Conservation (phyloP, 2,113 vertebrate genomes). For the Brachyhypopomus occidentalis region DNA sequence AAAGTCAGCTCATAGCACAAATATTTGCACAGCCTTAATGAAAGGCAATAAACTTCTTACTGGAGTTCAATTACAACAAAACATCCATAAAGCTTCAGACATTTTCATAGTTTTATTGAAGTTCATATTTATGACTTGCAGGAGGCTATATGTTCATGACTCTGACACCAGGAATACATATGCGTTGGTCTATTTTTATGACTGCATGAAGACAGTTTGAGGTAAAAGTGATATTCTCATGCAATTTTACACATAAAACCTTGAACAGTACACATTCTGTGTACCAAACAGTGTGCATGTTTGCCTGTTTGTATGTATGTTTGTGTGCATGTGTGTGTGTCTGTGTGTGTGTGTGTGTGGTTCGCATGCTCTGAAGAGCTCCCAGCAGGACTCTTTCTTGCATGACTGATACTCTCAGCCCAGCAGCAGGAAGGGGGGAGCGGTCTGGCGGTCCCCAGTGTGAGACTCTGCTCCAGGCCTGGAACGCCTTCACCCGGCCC, state of each 20-base stretch:
- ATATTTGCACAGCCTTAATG: too few species aligned
- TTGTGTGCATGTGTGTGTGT: constrained; percentile 26
- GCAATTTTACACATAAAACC: constrained; percentile 23
- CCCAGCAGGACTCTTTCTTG: constrained; percentile 54
- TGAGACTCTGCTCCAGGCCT: constrained; percentile 61
- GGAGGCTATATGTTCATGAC: too few species aligned
- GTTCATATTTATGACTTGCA: too few species aligned
- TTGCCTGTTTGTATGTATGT: neutral
- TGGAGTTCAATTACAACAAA: neutral
- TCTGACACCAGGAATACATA: too few species aligned
- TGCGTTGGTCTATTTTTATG: too few species aligned
- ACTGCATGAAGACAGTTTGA: neutral
- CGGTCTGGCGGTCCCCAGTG: constrained; percentile 57
- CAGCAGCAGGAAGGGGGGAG: constrained; percentile 50
- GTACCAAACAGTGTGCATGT: neutral
- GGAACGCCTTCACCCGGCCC: constrained; percentile 57
- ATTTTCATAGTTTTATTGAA: too few species aligned
- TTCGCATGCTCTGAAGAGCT: constrained; percentile 55
- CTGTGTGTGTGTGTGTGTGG: constrained; percentile 30
- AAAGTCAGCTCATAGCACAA: too few species aligned
- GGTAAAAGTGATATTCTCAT: constrained; percentile 6
- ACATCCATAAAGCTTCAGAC: too few species aligned
- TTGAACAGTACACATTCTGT: constrained; percentile 20
- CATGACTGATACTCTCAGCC: constrained; percentile 64
- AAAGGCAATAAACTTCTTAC: neutral